These are phyloP conservation scores for Glaucopsyche alexis DNA, from an alignment of 2,888 invertebrate species.

Conservation along the genomic window DNA sequence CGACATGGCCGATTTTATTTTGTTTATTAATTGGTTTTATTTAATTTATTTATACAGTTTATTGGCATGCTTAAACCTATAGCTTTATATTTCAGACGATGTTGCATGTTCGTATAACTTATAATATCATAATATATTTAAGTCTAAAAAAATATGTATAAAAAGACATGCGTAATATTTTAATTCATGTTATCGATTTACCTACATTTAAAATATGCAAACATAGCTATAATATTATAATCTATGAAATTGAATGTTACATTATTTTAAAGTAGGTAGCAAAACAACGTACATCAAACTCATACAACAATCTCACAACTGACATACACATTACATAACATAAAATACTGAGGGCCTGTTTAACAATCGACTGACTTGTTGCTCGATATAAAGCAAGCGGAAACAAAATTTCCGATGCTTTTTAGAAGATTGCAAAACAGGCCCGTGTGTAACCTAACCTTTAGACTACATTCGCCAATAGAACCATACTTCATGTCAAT, in stretches of 20 bases:
- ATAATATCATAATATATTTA: background rate
- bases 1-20: background rate
- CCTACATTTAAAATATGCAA: too few species aligned
- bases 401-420: too few species aligned
- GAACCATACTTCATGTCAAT: constrained; percentile 1
- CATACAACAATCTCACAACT: constrained; percentile 5
- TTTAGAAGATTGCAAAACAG: too few species aligned
- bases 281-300: background rate
- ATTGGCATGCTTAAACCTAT: background rate
- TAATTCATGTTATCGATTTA: too few species aligned
- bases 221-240: too few species aligned
- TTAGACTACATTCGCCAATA: background rate
- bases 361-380: too few species aligned
- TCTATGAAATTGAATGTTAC: too few species aligned
- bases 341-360: background rate
- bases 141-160: too few species aligned
- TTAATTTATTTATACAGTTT: background rate
- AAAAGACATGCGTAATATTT: too few species aligned
- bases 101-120: background rate
- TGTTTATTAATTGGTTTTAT: background rate
- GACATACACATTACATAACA: background rate
- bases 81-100: background rate
- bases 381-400: too few species aligned
- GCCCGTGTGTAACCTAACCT: background rate
- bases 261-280: background rate